Evolutionary conservation across 2,888 invertebrate genomes (phyloP).

Genomic region (Polyploca ridens): DNA sequence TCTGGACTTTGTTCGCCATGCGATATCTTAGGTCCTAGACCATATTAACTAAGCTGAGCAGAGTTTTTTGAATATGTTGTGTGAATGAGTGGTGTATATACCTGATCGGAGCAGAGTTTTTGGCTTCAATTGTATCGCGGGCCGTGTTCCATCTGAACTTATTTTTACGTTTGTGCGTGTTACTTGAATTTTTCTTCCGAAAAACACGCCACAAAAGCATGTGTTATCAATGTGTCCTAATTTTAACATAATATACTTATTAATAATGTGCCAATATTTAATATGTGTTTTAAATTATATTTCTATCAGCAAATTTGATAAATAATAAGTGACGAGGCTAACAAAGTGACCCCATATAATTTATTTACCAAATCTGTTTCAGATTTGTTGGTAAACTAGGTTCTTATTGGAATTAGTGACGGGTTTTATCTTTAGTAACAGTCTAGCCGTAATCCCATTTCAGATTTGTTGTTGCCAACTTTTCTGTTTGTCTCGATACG

Average conservation of each 20-base stretch:
- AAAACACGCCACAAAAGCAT: neutral
- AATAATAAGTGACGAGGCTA: neutral
- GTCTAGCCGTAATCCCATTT: slow-evolving; percentile 23
- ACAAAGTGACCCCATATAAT: slow-evolving; percentile 10
- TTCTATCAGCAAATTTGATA: neutral
- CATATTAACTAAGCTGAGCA: no score
- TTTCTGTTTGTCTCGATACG: slow-evolving; percentile 15
- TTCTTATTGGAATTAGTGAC: slow-evolving; percentile 22
- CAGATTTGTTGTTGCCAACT: slow-evolving; percentile 13
- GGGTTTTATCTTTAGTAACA: slow-evolving; percentile 26
- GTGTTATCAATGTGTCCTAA: neutral
- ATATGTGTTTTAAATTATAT: neutral
- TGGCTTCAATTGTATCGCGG: no score
- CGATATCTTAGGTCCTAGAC: no score
- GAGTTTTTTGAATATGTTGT: no score
- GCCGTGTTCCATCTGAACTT: no score
- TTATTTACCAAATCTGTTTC: slow-evolving; percentile 15
- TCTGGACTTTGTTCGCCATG: no score
- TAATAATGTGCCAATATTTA: neutral
- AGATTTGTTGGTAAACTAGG: slow-evolving; percentile 10
- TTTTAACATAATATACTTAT: neutral
- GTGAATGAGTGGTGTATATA: no score
- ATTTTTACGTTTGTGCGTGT: neutral
- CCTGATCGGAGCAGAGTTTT: no score
- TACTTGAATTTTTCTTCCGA: neutral